Percentiles rank a stretch among this genome's conserved stretches.
Evolutionary conservation across 2,888 invertebrate species (phyloP).

Genomic region (Limenitis camilla): DNA sequence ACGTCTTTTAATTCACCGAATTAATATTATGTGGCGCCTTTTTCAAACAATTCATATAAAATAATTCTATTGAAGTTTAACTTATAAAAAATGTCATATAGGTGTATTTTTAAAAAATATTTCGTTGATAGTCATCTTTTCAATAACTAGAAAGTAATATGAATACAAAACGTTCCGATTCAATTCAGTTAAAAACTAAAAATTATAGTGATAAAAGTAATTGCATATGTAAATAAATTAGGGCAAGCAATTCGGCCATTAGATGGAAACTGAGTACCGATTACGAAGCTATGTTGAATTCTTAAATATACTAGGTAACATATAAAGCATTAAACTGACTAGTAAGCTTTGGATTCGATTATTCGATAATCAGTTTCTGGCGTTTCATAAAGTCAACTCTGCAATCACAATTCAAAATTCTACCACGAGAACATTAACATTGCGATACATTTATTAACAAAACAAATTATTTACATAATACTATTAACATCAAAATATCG

Average conservation of each 20-base stretch:
- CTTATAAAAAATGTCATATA: too few species aligned
- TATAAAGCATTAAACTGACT: conserved; percentile 21
- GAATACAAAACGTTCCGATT: too few species aligned
- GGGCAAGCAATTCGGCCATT: neutral
- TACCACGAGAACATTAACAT: conserved; percentile 62
- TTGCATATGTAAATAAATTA: too few species aligned
- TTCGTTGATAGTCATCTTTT: too few species aligned
- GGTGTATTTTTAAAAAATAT: too few species aligned
- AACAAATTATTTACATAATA: conserved; percentile 61
- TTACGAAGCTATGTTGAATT: conserved; percentile 10
- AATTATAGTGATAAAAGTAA: too few species aligned
- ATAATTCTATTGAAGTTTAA: too few species aligned
- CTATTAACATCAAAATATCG: conserved; percentile 58
- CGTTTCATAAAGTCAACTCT: conserved; percentile 15
- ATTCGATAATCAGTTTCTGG: conserved; percentile 20
- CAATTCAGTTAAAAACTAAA: too few species aligned
- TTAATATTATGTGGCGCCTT: too few species aligned
- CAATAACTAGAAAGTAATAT: too few species aligned
- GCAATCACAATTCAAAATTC: conserved; percentile 32
- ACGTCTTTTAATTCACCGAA: too few species aligned
- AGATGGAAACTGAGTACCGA: conserved; percentile 7
- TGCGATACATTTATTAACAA: conserved; percentile 65
- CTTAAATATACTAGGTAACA: conserved; percentile 18
- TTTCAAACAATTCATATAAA: too few species aligned
- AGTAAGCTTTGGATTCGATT: conserved; percentile 17